These are phyloP conservation scores for Platalea minor DNA, from an alignment of 2,797 vertebrate species.

Conservation along the genomic window DNA sequence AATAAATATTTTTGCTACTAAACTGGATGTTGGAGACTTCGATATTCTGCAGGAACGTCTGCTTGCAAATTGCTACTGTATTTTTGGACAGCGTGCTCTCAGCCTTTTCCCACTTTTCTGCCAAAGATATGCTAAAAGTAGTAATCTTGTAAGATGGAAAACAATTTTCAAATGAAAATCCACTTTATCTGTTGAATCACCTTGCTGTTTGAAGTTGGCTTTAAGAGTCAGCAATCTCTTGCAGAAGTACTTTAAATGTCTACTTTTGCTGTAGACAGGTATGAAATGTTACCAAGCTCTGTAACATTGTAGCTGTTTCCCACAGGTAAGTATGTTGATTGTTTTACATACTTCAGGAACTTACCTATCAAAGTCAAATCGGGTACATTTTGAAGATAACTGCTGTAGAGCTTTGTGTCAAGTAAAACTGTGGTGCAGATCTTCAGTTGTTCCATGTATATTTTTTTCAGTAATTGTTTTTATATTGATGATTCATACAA, in stretches of 20 bases:
- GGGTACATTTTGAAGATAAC: not conserved
- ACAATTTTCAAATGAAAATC: not conserved
- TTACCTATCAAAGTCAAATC: not conserved
- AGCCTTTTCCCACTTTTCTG: not conserved
- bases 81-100: not conserved
- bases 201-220: not conserved
- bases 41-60: slow-evolving; percentile 15
- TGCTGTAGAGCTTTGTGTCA: not conserved
- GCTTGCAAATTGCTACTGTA: slow-evolving; percentile 40
- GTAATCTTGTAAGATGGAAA: not conserved
- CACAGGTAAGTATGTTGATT: not conserved
- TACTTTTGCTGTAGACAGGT: not conserved
- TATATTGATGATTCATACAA: not conserved
- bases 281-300: not conserved
- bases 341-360: not conserved
- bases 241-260: not conserved
- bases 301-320: not conserved
- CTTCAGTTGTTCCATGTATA: not conserved
- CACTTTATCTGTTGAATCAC: not conserved
- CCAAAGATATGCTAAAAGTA: not conserved
- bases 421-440: not conserved
- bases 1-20: slow-evolving; percentile 44
- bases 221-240: not conserved
- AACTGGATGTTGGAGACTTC: slow-evolving; percentile 14
- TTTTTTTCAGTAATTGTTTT: not conserved